These are phyloP conservation scores for Clarias macrocephalus DNA, from an alignment of 2,113 vertebrate genomes.

Conservation along the genomic window DNA sequence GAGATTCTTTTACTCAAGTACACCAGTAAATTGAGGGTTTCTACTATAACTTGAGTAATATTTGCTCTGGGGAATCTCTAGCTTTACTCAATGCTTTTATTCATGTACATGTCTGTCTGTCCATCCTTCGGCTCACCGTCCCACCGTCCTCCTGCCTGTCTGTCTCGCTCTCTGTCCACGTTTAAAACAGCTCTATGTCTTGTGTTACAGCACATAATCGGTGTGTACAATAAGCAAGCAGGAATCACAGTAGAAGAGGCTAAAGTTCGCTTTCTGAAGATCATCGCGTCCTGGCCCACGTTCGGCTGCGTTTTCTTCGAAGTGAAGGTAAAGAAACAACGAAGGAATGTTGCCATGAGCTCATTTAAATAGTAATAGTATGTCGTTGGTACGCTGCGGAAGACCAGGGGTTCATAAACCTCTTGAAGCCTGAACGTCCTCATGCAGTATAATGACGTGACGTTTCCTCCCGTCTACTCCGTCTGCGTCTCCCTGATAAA, in stretches of 20 bases:
- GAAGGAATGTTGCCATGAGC: not conserved
- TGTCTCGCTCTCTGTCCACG: not conserved
- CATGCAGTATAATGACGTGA: no score
- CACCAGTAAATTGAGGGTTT: no score
- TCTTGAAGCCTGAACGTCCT: no score
- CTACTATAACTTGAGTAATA: no score
- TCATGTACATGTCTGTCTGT: not conserved
- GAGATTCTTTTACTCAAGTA: no score
- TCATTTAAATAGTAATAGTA: not conserved
- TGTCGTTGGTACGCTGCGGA: not conserved
- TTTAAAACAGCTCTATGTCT: not conserved
- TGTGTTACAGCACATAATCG: constrained; percentile 72
- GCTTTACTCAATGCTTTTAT: not conserved
- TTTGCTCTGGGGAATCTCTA: no score
- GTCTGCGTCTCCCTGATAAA: no score
- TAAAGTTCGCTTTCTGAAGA: constrained; percentile 83
- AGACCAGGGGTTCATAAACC: not conserved
- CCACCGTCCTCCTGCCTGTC: not conserved
- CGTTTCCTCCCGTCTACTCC: no score
- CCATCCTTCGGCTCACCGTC: no score
- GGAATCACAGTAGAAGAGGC: constrained; percentile 83
- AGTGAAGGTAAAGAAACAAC: constrained; percentile 79
- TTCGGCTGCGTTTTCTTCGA: constrained; percentile 94
- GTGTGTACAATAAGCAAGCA: constrained; percentile 77
- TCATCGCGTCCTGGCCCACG: constrained; percentile 82